Percentiles rank a stretch among this genome's conserved stretches.
phyloP scores from a whole-genome alignment of 2,113 vertebrate genomes.

The Sigmodon hispidus region DNA sequence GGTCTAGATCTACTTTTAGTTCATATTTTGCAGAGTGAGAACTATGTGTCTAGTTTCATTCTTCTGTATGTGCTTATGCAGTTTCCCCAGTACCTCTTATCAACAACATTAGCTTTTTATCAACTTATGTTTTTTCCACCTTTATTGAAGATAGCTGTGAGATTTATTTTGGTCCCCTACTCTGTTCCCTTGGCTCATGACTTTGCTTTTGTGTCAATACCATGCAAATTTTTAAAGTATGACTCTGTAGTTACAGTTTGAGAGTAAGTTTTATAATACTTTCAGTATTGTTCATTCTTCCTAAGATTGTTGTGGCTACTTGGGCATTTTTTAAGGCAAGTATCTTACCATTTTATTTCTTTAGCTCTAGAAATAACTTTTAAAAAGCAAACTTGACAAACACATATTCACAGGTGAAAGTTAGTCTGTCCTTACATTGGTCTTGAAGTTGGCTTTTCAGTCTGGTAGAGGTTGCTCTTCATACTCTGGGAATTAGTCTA shows the following conservation, averaged over 20 bases:
- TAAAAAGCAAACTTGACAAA: not conserved
- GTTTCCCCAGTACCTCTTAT: not conserved
- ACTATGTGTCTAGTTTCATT: not conserved
- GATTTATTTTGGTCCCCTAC: not conserved
- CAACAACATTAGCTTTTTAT: not conserved
- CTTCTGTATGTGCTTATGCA: not conserved
- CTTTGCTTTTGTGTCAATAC: not conserved
- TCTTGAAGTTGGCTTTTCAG: not conserved
- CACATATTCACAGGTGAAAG: not conserved
- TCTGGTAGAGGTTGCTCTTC: not conserved
- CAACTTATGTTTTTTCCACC: not conserved
- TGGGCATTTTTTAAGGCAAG: not conserved
- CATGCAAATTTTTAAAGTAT: not conserved
- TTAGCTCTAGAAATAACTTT: not conserved
- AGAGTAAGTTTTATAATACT: not conserved
- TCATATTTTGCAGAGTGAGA: not conserved
- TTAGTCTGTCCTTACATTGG: not conserved
- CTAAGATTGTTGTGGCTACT: not conserved
- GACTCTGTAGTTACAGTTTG: not conserved
- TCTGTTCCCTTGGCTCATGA: not conserved
- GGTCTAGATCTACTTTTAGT: not conserved
- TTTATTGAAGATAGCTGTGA: not conserved
- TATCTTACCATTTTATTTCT: not conserved
- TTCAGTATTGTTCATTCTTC: not conserved
- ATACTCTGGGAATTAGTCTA: conserved; percentile 11